Evolutionary conservation across 1,140 invertebrate genomes (phyloP).

Genomic region (Ganaspis sp.): DNA sequence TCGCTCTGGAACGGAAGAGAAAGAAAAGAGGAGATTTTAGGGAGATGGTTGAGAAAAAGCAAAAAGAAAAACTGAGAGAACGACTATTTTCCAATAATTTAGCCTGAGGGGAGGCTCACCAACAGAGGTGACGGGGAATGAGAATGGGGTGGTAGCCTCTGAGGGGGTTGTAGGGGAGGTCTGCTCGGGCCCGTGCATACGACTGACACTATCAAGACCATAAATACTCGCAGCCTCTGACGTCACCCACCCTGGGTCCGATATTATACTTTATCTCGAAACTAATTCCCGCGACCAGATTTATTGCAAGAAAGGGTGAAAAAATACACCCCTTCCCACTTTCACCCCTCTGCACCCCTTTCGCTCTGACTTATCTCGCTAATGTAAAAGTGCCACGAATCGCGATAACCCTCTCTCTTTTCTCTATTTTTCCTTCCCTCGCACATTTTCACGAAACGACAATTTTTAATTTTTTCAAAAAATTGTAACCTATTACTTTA

Average conservation of each 20-base stretch:
- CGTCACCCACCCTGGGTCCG: slow-evolving; percentile 68
- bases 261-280: slow-evolving; percentile 75
- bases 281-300: slow-evolving; percentile 72
- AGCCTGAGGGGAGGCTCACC: slow-evolving; percentile 46
- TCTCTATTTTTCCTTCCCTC: slow-evolving; percentile 1
- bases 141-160: slow-evolving; percentile 40
- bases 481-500: neutral
- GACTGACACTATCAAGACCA: slow-evolving; percentile 71
- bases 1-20: slow-evolving; percentile 35
- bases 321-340: slow-evolving; percentile 58
- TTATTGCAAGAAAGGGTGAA: slow-evolving; percentile 70
- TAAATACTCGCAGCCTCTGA: slow-evolving; percentile 72
- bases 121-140: slow-evolving; percentile 39
- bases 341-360: neutral
- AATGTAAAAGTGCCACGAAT: slow-evolving; percentile 59
- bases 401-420: neutral
- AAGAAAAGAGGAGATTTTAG: slow-evolving; percentile 34
- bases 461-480: neutral
- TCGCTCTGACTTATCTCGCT: slow-evolving; percentile 61
- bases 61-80: slow-evolving; percentile 33
- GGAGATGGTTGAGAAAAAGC: slow-evolving; percentile 25
- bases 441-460: slow-evolving; percentile 1
- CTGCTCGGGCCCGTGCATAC: slow-evolving; percentile 59
- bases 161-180: slow-evolving; percentile 32
- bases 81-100: slow-evolving; percentile 65